Percentiles rank a stretch among this genome's conserved stretches.
These are phyloP conservation scores for Acipenser oxyrinchus DNA, from an alignment of 2,797 vertebrate genomes.

Conservation along the genomic window DNA sequence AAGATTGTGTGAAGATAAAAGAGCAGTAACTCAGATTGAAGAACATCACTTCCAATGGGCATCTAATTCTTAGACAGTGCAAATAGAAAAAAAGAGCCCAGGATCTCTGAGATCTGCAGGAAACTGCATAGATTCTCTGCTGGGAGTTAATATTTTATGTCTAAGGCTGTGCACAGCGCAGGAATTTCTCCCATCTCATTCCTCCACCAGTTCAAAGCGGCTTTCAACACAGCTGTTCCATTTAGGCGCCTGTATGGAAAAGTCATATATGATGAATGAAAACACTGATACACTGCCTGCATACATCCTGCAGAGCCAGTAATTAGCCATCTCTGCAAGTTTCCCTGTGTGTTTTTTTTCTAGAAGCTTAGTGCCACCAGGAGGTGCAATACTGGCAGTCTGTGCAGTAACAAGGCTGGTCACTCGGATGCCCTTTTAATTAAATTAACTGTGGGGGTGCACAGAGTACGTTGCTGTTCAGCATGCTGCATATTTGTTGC, in stretches of 20 bases:
- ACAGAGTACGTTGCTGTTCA: no score
- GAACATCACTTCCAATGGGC: neutral
- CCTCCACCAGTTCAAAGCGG: conserved; percentile 1
- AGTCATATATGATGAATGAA: conserved; percentile 9
- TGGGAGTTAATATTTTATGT: conserved; percentile 4
- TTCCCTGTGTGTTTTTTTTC: no score
- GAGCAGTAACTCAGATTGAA: neutral
- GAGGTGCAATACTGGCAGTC: no score
- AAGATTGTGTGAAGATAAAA: neutral
- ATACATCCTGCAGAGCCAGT: neutral
- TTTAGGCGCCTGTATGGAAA: conserved; percentile 3
- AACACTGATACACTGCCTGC: neutral
- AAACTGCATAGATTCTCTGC: neutral
- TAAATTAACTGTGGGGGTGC: no score
- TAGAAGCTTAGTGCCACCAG: no score
- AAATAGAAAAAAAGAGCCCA: neutral
- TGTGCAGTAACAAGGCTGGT: no score
- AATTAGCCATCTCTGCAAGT: no score
- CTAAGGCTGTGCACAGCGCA: neutral
- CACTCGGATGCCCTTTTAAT: no score
- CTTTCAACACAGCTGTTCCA: neutral
- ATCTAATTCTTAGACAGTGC: neutral
- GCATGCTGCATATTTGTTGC: no score
- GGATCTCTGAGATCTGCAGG: neutral
- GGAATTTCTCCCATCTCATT: neutral